Conservation (phyloP, 2,888 invertebrate genomes). For the Cataglyphis livida region DNA sequence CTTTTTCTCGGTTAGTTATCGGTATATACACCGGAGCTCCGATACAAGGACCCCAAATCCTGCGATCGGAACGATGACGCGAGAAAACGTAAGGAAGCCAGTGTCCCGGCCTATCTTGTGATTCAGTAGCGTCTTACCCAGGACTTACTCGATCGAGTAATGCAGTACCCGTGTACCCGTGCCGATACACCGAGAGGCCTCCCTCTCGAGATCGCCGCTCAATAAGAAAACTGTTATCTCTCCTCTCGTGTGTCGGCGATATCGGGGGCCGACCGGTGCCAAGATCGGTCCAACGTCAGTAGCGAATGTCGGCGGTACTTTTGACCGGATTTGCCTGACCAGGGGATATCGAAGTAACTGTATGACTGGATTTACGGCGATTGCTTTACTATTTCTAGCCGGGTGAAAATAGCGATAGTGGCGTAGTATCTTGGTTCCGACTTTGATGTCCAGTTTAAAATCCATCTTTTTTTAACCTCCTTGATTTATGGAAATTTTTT, state of each 20-base stretch:
- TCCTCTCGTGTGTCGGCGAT: slow-evolving; percentile 62
- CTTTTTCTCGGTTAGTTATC: slow-evolving; percentile 78
- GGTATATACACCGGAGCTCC: slow-evolving; percentile 64
- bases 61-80: slow-evolving; percentile 64
- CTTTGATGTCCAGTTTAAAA: neutral
- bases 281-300: slow-evolving; percentile 65
- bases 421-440: neutral
- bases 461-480: neutral
- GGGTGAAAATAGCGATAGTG: neutral
- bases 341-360: slow-evolving; percentile 27
- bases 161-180: slow-evolving; percentile 80
- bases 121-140: slow-evolving; percentile 79
- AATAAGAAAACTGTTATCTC: slow-evolving; percentile 78
- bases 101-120: slow-evolving; percentile 74
- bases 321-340: slow-evolving; percentile 54
- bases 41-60: slow-evolving; percentile 67
- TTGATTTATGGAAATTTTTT: slow-evolving; percentile 34
- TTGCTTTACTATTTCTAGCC: neutral
- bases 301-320: slow-evolving; percentile 62
- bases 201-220: slow-evolving; percentile 68
- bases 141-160: slow-evolving; percentile 78
- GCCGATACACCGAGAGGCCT: slow-evolving; percentile 63
- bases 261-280: slow-evolving; percentile 64
- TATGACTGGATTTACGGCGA: slow-evolving; percentile 18
- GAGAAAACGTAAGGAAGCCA: slow-evolving; percentile 66